Conservation (phyloP, 2,797 vertebrate genomes). For the Chaetodon trifasciatus region DNA sequence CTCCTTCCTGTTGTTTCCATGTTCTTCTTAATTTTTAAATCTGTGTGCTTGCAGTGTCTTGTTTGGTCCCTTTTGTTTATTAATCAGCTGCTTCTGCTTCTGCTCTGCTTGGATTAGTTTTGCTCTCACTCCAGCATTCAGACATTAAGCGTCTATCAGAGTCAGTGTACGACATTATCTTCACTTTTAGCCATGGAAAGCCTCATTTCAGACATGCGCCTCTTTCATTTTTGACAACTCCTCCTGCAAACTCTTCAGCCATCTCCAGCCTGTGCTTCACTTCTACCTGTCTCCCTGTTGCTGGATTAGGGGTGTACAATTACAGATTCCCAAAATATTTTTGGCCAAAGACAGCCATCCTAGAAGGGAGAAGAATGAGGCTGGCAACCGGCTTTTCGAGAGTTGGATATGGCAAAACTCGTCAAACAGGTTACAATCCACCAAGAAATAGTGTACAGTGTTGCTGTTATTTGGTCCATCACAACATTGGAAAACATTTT, state of each 20-base stretch:
- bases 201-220: slow-evolving; percentile 13
- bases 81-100: slow-evolving; percentile 54
- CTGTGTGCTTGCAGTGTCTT: slow-evolving; percentile 11
- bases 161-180: slow-evolving; percentile 20
- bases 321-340: slow-evolving; percentile 71
- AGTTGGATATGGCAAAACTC: neutral
- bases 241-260: slow-evolving; percentile 9
- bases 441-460: neutral
- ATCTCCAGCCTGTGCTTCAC: slow-evolving; percentile 11
- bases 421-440: neutral
- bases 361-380: slow-evolving; percentile 6
- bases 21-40: slow-evolving; percentile 24
- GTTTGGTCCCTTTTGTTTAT: neutral
- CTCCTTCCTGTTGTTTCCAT: slow-evolving; percentile 52
- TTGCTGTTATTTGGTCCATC: neutral
- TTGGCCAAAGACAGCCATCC: slow-evolving; percentile 6
- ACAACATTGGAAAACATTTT: neutral
- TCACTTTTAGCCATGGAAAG: slow-evolving; percentile 20
- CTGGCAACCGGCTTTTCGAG: neutral
- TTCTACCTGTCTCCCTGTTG: slow-evolving; percentile 35
- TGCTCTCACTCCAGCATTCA: neutral
- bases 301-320: slow-evolving; percentile 55
- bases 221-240: slow-evolving; percentile 19
- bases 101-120: slow-evolving; percentile 31
- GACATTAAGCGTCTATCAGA: slow-evolving; percentile 15